Percentiles rank a stretch among this genome's conserved stretches.
phyloP scores from a whole-genome alignment of 92 coral and sea anemone genomes.

The Paragorgia papillata region DNA sequence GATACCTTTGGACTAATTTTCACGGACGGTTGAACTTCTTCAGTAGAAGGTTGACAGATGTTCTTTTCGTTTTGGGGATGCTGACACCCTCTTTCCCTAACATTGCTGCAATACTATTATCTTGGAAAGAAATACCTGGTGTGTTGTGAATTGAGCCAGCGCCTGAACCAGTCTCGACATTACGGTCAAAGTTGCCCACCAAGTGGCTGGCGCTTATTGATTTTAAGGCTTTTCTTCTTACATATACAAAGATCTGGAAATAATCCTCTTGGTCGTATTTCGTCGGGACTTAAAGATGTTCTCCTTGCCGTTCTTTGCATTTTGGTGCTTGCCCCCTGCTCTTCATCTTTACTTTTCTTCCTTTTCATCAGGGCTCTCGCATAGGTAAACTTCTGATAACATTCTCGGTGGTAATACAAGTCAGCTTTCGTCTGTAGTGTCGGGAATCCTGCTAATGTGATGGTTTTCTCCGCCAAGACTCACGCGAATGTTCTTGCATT shows the following conservation, averaged over 20 bases:
- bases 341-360: background rate
- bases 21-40: too few relatives aligned
- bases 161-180: conserved; percentile 15
- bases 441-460: conserved; percentile 11
- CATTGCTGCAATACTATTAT: background rate
- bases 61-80: conserved; percentile 27
- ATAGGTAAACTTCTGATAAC: conserved; percentile 13
- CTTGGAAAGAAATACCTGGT: conserved; percentile 52
- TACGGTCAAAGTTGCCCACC: conserved; percentile 23
- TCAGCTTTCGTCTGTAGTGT: background rate
- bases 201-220: conserved; percentile 13
- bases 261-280: background rate
- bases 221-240: background rate
- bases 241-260: conserved; percentile 9
- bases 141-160: conserved; percentile 44
- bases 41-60: too few relatives aligned
- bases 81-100: conserved; percentile 10
- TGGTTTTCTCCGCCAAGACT: conserved; percentile 16
- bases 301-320: background rate
- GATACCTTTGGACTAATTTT: conserved; percentile 11
- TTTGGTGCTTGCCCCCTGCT: background rate
- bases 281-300: background rate
- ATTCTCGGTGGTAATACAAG: conserved; percentile 10
- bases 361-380: conserved; percentile 23
- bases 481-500: conserved; percentile 6